Conservation (phyloP, 2,888 invertebrate genomes). For the Cylindroiulus punctatus region DNA sequence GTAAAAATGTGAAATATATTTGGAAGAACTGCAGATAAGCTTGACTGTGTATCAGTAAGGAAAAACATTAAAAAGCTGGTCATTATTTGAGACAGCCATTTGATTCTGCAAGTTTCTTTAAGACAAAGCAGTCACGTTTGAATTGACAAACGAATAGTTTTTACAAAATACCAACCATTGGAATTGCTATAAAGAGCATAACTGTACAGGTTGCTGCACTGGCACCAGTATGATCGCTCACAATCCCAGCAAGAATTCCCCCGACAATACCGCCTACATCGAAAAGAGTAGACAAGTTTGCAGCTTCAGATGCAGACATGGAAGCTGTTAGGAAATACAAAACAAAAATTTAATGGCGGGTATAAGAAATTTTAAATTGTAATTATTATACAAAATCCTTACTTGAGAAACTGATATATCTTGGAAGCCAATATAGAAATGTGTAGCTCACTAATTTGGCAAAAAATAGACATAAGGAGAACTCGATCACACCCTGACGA, state of each 20-base stretch:
- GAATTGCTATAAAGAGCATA: slow-evolving; percentile 83
- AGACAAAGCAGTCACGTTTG: no score
- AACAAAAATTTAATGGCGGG: slow-evolving; percentile 20
- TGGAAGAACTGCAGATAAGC: slow-evolving; percentile 56
- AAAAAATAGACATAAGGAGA: slow-evolving; percentile 91
- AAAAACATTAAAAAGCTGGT: no score
- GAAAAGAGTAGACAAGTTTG: slow-evolving; percentile 67
- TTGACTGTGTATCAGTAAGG: no score
- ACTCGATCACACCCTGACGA: slow-evolving; percentile 86
- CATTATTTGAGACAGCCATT: no score
- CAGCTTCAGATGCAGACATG: slow-evolving; percentile 62
- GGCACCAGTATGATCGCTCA: slow-evolving; percentile 85
- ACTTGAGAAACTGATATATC: slow-evolving; percentile 87
- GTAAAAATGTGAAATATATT: background rate
- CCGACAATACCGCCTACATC: slow-evolving; percentile 87
- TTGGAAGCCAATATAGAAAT: slow-evolving; percentile 95
- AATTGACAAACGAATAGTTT: background rate
- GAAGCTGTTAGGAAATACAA: slow-evolving; percentile 56
- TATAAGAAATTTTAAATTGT: background rate
- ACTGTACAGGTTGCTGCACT: slow-evolving; percentile 86
- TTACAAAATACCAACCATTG: slow-evolving; percentile 73
- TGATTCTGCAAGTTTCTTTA: no score
- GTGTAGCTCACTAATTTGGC: slow-evolving; percentile 97
- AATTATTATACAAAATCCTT: slow-evolving; percentile 67
- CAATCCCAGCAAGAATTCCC: slow-evolving; percentile 85